Base-by-base conservation (phyloP, 2,888 invertebrate species). In the Drosophila parthenogenetica region DNA sequence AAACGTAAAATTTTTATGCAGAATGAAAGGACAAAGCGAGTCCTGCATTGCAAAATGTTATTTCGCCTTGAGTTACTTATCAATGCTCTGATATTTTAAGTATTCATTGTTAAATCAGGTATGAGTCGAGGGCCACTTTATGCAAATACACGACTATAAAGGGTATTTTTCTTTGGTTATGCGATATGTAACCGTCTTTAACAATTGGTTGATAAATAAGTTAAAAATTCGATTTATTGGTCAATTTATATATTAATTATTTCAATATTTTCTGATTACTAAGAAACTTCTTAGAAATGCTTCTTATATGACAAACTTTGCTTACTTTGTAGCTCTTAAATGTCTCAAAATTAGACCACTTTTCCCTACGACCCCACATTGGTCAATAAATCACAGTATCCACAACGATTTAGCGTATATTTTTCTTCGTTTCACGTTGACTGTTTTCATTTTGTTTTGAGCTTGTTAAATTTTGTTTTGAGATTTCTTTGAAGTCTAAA, bases 401-500 rank as follows among this genome's bases (percentile, higher is more conserved):
- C 35, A 2, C 13, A 2, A 4, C 3, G 35, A 11, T 0, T n/a
- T n/a, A 37, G 45, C 25, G 22, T 5, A 25, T 48, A 13, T 0
- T 14, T 8, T 25, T 1, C 14, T 46, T 35, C 5, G 3, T 14
- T 1, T 29, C 13, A 17, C 40, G 14, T 14, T 17, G 2, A 1
- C n/a, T 4, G 3, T 2, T 32, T 7, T 14, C 2, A 5, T 10
- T 5, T n/a, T 45, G n/a, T 40, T 32, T 17, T 14, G 11, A 19
- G 45, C 45, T 53, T 53, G 19, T 46, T 46, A 29, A 61, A 39
- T 37, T 2, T 25, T 14, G 5, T 8, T 53, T 37, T 5, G 22
- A 35, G 45, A 8, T 58, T 16, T 5, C 49, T 62, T 58, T 62
- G 57, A 58, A 58, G 62, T 45, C 37, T 13, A 42, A 42, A 60